Base-by-base conservation (phyloP, 2,888 invertebrate species). In the Papilio protenor region DNA sequence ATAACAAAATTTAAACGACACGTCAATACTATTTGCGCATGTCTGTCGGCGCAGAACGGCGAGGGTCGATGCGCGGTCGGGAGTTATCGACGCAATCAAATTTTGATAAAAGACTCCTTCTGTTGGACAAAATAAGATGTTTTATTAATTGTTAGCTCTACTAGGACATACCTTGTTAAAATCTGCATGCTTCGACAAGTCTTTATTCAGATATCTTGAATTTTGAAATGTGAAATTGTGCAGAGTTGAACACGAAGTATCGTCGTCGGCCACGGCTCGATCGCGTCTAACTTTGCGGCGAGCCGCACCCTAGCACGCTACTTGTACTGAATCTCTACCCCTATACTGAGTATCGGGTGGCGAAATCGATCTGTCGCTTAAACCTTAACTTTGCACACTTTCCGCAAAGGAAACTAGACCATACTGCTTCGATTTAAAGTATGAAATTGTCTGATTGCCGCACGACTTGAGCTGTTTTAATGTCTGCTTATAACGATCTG, bases 311-410 rank as follows among this genome's bases (percentile, higher is more conserved):
- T 93, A 92, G 92, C 92, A 92, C 92, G 92, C 89, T 94, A 93
- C 94, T 94, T 93, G 93, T 92, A 94, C 94, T 93, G 94, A 94
- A 93, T 94, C 94, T 94, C 93, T 93, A 94, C 94, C 94, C 94
- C 94, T 93, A 93, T 93, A 91, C 93, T 92, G 89, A 89, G 92
- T 92, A 88, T 89, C 90, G 91, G 93, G 91, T 91, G 92, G 93
- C 90, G 84, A 89, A 80, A 80, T 80, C 79, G 75, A 79, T 80
- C 80, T 77, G 78, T 81, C 78, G 81, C 86, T 81, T 83, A 83
- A 72, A 87, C 86, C 88, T 83, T 88, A 91, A 85, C 79, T 77
- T 70, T 79, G 80, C 49, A 71, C 14, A 6, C 18, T 47, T 10
- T n/a, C 40, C 5, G 2, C 74, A 78, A 69, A 27, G 40, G 1